Evolutionary conservation across 2,113 vertebrate species (phyloP).

Genomic region (Stegastes partitus): DNA sequence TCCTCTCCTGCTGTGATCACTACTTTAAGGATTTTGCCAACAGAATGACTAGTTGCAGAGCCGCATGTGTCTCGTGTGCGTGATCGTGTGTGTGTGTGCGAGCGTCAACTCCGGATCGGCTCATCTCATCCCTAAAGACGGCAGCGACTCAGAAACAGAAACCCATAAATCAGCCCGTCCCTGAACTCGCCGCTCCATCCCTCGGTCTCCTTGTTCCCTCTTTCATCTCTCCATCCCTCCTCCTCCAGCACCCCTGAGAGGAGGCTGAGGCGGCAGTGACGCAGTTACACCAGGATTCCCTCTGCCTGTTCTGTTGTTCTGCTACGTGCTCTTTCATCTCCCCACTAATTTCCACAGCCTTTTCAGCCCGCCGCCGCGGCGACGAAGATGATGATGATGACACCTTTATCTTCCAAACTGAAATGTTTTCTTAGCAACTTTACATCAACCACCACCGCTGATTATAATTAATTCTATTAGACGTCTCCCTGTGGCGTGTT

Average conservation of each 20-base stretch:
- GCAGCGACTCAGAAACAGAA: slow-evolving; percentile 74
- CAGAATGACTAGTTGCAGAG: slow-evolving; percentile 47
- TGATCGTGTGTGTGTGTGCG: slow-evolving; percentile 16
- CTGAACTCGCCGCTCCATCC: slow-evolving; percentile 63
- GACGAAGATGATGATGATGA: not conserved
- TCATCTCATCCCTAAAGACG: slow-evolving; percentile 70
- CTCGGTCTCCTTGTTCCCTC: slow-evolving; percentile 41
- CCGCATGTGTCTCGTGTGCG: slow-evolving; percentile 40
- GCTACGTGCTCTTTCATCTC: slow-evolving; percentile 42
- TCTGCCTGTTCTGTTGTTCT: slow-evolving; percentile 36
- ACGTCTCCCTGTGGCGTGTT: not conserved
- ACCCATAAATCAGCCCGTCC: slow-evolving; percentile 82
- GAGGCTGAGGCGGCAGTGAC: slow-evolving; percentile 75
- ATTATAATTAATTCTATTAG: not conserved
- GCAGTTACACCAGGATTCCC: slow-evolving; percentile 81
- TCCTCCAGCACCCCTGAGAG: slow-evolving; percentile 54
- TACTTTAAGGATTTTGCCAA: slow-evolving; percentile 63
- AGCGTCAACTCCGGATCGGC: slow-evolving; percentile 57
- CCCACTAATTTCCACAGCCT: slow-evolving; percentile 16
- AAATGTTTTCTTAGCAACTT: slow-evolving; percentile 21
- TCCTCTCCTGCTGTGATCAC: slow-evolving; percentile 49
- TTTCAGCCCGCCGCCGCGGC: slow-evolving; percentile 30
- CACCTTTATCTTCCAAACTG: not conserved
- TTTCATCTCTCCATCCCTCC: slow-evolving; percentile 71
- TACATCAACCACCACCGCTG: not conserved